Conservation (phyloP, 2,113 vertebrate genomes). For the Elephas maximus region DNA sequence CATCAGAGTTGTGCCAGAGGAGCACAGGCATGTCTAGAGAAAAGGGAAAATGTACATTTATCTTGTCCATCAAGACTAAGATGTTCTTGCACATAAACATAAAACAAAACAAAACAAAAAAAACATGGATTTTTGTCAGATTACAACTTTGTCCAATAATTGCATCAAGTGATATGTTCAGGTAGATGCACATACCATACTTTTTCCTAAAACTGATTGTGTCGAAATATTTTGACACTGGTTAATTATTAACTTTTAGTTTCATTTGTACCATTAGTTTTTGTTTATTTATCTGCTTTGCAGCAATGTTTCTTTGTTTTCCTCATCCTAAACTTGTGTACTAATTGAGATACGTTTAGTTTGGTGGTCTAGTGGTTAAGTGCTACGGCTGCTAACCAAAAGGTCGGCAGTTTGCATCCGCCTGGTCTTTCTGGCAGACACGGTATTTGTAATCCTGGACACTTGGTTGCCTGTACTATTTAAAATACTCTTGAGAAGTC, state of each 20-base stretch:
- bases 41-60: slow-evolving; percentile 13
- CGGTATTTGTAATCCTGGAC: neutral
- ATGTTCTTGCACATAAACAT: neutral
- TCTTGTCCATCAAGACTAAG: slow-evolving; percentile 37
- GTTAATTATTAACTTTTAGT: neutral
- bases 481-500: neutral
- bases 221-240: neutral
- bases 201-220: slow-evolving; percentile 26
- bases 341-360: neutral
- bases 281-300: neutral
- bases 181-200: neutral
- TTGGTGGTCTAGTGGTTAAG: neutral
- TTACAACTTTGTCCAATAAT: neutral
- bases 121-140: neutral
- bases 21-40: neutral
- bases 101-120: neutral
- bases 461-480: neutral
- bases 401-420: neutral
- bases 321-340: neutral
- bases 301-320: neutral
- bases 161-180: neutral
- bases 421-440: neutral
- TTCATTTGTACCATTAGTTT: neutral
- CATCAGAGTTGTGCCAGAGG: neutral
- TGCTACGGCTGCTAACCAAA: no score